Percentiles rank a stretch among this genome's conserved stretches.
These are phyloP conservation scores for Strigamia transsilvanica DNA, from an alignment of 2,888 invertebrate species.

Conservation along the genomic window DNA sequence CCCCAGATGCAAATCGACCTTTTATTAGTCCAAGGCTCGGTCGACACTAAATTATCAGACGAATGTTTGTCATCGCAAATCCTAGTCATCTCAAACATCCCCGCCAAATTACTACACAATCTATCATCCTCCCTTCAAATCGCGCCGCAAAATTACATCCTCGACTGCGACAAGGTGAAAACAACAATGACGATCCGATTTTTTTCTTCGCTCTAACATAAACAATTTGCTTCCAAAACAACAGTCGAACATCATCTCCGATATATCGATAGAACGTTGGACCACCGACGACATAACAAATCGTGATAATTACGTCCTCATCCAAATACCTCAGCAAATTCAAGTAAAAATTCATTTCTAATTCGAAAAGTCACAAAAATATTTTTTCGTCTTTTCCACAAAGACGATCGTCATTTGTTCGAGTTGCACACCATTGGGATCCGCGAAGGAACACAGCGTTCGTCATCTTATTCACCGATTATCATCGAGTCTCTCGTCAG, in stretches of 20 bases:
- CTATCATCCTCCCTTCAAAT: background rate
- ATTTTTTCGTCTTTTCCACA: background rate
- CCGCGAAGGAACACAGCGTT: background rate
- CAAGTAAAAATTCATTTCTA: background rate
- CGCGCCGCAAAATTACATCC: background rate
- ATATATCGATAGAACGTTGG: background rate
- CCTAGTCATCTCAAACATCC: constrained; percentile 13
- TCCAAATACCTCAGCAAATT: background rate
- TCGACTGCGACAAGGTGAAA: constrained; percentile 38
- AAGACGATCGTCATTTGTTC: constrained; percentile 2
- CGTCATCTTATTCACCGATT: constrained; percentile 9
- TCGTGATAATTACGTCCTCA: background rate
- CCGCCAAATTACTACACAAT: background rate
- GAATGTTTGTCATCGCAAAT: background rate
- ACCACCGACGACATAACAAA: background rate
- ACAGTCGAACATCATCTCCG: background rate
- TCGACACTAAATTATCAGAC: background rate
- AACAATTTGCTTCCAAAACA: too few species aligned
- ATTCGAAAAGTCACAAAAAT: background rate
- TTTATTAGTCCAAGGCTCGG: constrained; percentile 15
- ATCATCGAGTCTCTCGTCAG: background rate
- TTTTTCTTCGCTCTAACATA: background rate
- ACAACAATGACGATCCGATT: background rate
- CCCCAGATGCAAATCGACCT: constrained; percentile 7
- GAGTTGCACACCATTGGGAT: background rate